Conservation (phyloP, 1,140 invertebrate genomes). For the Bombyx mori region ASM3026992v2 NC_085110.1:10130001-10130500, state of each 20-base stretch:
- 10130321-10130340: conserved; percentile 42
- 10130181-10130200: conserved; percentile 63
- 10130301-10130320: conserved; percentile 38
- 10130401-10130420: no score
- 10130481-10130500: no score
- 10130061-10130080: no score
- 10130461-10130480: no score
- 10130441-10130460: no score
- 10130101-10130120: conserved; percentile 28
- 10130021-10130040: no score
- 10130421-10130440: no score
- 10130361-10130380: background rate
- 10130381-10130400: no score
- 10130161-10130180: conserved; percentile 54
- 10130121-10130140: conserved; percentile 59
- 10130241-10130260: conserved; percentile 69
- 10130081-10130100: conserved; percentile 17
- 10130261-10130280: conserved; percentile 60
- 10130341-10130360: conserved; percentile 11
- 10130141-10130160: conserved; percentile 70
- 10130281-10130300: conserved; percentile 59
- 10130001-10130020: no score
- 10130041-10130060: no score
- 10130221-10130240: conserved; percentile 73
- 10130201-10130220: conserved; percentile 70